phyloP scores from a whole-genome alignment of 1,140 invertebrate genomes.

The Rhopalosiphum padi region DNA sequence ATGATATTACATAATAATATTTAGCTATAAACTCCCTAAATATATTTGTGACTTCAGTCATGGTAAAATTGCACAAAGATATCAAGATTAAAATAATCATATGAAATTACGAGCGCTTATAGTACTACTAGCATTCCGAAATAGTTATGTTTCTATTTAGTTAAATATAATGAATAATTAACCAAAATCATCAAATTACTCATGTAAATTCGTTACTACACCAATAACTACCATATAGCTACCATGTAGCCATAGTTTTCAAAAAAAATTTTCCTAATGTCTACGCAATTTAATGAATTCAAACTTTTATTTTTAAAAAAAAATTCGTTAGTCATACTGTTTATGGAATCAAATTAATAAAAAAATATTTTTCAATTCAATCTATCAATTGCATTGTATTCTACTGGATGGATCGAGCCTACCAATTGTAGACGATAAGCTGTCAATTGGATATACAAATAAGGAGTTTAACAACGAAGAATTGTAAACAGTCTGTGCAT shows the following conservation, averaged over 20 bases:
- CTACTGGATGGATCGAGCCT: not conserved
- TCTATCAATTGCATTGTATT: not conserved
- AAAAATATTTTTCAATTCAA: no score
- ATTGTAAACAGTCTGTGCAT: not conserved
- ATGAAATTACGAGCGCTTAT: no score
- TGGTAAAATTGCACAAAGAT: not conserved
- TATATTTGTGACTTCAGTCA: not conserved
- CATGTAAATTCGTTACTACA: not conserved
- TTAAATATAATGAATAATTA: not conserved
- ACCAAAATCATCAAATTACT: not conserved
- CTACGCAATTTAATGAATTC: not conserved
- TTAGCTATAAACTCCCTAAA: not conserved
- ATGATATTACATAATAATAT: not conserved
- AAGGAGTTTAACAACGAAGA: not conserved
- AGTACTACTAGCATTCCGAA: slow-evolving; percentile 18
- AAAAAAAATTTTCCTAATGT: not conserved
- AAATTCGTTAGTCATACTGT: not conserved
- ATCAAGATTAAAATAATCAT: not conserved
- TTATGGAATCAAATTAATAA: not conserved
- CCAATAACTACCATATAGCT: not conserved
- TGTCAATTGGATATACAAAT: slow-evolving; percentile 17
- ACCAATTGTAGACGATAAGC: not conserved
- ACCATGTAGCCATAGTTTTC: not conserved
- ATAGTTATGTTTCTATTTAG: slow-evolving; percentile 15
- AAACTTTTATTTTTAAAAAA: not conserved